Evolutionary conservation across 64 coral and sea anemone genomes (phyloP).

Genomic region (Exaiptasia diaphana): DNA sequence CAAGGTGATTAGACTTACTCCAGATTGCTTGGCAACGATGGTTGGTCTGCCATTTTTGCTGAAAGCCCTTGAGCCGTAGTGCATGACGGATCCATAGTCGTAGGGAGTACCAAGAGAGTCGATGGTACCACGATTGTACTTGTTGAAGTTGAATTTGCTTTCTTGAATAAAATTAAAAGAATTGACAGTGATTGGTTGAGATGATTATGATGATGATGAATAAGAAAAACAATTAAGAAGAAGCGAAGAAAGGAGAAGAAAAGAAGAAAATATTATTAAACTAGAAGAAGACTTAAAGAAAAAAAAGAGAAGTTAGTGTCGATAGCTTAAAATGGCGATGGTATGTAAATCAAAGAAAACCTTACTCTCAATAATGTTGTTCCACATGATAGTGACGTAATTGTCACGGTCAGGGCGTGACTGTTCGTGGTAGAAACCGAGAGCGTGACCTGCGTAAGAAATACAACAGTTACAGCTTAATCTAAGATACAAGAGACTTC

Average conservation of each 20-base stretch:
- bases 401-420: constrained; percentile 60
- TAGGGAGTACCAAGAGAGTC: constrained; percentile 55
- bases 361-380: constrained; percentile 30
- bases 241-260: background rate
- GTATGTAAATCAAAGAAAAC: too few species aligned
- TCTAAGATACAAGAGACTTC: too few species aligned
- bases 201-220: background rate
- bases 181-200: background rate
- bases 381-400: constrained; percentile 37
- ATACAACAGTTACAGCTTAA: background rate
- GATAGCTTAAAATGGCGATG: too few species aligned
- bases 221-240: background rate
- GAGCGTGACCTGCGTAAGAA: constrained; percentile 24
- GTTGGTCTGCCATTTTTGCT: constrained; percentile 50
- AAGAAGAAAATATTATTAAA: background rate
- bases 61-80: constrained; percentile 41
- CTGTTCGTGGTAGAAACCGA: constrained; percentile 80
- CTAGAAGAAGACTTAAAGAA: background rate
- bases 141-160: constrained; percentile 73
- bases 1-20: too few species aligned
- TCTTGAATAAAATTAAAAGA: background rate
- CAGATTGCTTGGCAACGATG: constrained; percentile 44
- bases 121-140: constrained; percentile 38
- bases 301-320: background rate
- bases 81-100: constrained; percentile 58